Conservation (phyloP, 2,113 vertebrate genomes). For the Tenrec ecaudatus region DNA sequence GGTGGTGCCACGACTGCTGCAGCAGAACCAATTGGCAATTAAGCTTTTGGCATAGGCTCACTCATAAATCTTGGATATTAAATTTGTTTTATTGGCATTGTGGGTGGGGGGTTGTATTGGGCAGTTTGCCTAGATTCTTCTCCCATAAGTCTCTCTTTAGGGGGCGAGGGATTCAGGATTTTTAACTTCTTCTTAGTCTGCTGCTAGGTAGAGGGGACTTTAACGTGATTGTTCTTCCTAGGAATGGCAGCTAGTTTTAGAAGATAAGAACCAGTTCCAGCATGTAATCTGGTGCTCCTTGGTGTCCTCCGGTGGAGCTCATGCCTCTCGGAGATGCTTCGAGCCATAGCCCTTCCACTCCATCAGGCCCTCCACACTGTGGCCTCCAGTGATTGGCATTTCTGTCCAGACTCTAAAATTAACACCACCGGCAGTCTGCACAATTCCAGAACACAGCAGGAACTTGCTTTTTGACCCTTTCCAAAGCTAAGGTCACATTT, state of each 20-base stretch:
- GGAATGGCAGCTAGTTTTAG: not conserved
- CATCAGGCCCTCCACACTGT: not conserved
- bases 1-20: not conserved
- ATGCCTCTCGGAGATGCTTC: not conserved
- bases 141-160: not conserved
- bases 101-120: not conserved
- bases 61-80: not conserved
- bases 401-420: not conserved
- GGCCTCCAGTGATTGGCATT: not conserved
- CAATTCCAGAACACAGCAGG: not conserved
- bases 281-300: no score
- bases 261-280: not conserved
- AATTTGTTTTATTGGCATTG: not conserved
- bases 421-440: not conserved
- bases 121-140: conserved; percentile 19
- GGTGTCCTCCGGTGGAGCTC: not conserved
- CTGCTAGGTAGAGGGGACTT: not conserved
- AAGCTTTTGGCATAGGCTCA: not conserved
- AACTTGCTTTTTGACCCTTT: not conserved
- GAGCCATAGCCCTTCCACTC: not conserved
- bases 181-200: conserved; percentile 10
- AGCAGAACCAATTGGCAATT: not conserved
- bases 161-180: not conserved
- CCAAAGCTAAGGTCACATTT: not conserved
- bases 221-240: not conserved